Percentiles rank a stretch among this genome's conserved stretches.
Conservation (phyloP, 2,888 invertebrate species). For the Ptilodon capucinus region DNA sequence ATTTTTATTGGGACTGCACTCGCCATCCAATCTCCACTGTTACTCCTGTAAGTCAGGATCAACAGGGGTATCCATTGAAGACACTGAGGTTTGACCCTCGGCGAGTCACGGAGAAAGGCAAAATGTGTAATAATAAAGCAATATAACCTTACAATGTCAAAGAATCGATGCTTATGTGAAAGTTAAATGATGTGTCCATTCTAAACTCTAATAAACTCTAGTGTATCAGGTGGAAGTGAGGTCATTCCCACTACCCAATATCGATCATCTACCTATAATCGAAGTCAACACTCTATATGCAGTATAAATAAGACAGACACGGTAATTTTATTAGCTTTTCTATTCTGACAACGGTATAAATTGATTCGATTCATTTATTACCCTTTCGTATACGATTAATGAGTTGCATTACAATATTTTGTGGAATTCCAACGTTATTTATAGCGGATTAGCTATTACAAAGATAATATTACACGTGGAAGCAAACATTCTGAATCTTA, state of each 20-base stretch:
- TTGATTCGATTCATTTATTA: constrained; percentile 33
- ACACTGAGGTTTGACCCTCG: no score
- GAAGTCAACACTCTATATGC: not conserved
- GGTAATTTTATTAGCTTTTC: not conserved
- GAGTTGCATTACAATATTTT: constrained; percentile 45
- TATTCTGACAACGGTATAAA: constrained; percentile 5
- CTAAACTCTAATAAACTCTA: no score
- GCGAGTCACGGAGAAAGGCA: no score
- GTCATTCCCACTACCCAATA: not conserved
- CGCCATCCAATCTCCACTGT: no score
- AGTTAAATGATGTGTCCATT: no score
- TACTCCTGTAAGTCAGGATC: no score
- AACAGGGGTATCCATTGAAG: no score
- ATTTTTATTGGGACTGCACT: no score
- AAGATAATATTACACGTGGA: constrained; percentile 13
- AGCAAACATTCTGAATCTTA: constrained; percentile 18
- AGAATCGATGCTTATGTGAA: no score
- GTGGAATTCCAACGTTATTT: constrained; percentile 43
- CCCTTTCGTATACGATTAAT: constrained; percentile 47
- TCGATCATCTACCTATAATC: not conserved
- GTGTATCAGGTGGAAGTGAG: not conserved
- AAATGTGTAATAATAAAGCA: no score
- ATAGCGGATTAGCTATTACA: constrained; percentile 35
- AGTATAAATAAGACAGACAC: constrained; percentile 6
- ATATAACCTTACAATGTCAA: no score